Base-by-base conservation (phyloP, 2,888 invertebrate species). In the Cryptocephalus primarius region DNA sequence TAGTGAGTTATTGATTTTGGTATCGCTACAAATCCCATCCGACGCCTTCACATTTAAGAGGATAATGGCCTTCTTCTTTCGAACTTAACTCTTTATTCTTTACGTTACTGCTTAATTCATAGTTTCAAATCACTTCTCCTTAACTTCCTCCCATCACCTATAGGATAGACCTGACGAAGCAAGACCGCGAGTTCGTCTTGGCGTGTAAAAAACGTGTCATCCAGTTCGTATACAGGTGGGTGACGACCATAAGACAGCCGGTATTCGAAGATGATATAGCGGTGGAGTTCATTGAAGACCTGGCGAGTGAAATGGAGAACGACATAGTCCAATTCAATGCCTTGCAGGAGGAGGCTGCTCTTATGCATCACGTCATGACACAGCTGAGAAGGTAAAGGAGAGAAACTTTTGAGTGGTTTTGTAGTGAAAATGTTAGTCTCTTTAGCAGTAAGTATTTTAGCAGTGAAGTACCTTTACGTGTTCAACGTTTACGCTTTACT, bases 161-260 rank as follows among this genome's bases (percentile, higher is more conserved):
- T 68, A 74, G 75, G 66, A 73, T 76, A 61, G 76, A 72, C 54
- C 70, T 73, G 14, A 70, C 75, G 39, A 76, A 74, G 46, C 76
- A 82, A 63, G 83, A 83, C 63, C 71, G 76, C 49, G 82, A 83
- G 57, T 83, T 80, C 62, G 72, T 81, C 40, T 65, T 82, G 53
- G 78, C 79, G 47, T 83, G 82, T 61, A 85, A 86, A 66, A 75
- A 82, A 57, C 77, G 85, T 50, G 87, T 88, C 10, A 78, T 88
- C 40, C 81, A 83, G 56, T 89, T 89, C 69, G 79, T 87, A 44
- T 80, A 83, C 59, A 77, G 81, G 58, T 88, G 88, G 88, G 79
- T 82, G 39, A 75, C 76, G 54, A 78, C 85, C 4, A 79, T 85
- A 43, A 74, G 83, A 6, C 79, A 83, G 60, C 82, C 83, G 2